These are phyloP conservation scores for Drosophila antonietae DNA, from an alignment of 2,888 invertebrate species.

Conservation along the genomic window DNA sequence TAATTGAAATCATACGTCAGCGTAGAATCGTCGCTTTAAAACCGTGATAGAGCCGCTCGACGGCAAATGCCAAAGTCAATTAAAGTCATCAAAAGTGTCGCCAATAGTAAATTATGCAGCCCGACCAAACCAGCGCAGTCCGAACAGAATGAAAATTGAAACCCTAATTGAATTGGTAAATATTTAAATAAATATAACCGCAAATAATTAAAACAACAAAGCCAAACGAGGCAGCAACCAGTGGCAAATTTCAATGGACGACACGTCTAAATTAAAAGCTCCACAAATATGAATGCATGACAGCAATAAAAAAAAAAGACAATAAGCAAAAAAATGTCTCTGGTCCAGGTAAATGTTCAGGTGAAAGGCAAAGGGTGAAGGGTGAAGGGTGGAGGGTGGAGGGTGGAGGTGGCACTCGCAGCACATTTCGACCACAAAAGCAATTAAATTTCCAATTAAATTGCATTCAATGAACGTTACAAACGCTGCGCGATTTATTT, in stretches of 20 bases:
- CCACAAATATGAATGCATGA: constrained; percentile 48
- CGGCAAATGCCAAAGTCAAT: constrained; percentile 59
- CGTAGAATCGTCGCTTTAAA: constrained; percentile 10
- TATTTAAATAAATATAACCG: constrained; percentile 80
- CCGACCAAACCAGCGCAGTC: constrained; percentile 16
- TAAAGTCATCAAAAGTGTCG: constrained; percentile 55
- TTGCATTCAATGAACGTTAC: constrained; percentile 76
- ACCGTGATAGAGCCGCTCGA: constrained; percentile 15
- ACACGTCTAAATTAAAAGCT: constrained; percentile 76
- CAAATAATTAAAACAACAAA: constrained; percentile 82
- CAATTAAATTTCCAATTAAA: constrained; percentile 82
- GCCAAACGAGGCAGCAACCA: constrained; percentile 51
- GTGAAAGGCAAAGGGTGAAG: neutral
- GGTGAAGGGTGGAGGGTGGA: constrained; percentile 20
- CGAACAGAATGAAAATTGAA: constrained; percentile 23
- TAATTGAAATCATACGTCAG: constrained; percentile 73
- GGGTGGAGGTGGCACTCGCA: constrained; percentile 32
- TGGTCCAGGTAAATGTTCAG: constrained; percentile 9
- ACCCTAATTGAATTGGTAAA: constrained; percentile 79
- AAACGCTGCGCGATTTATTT: constrained; percentile 74
- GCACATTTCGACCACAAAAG: constrained; percentile 74
- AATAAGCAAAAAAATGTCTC: constrained; percentile 29
- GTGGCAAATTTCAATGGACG: constrained; percentile 66
- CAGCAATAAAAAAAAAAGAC: constrained; percentile 31
- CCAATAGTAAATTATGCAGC: constrained; percentile 50